These are phyloP conservation scores for Lepidurus arcticus DNA, from an alignment of 1,140 invertebrate species.

Conservation along the genomic window DNA sequence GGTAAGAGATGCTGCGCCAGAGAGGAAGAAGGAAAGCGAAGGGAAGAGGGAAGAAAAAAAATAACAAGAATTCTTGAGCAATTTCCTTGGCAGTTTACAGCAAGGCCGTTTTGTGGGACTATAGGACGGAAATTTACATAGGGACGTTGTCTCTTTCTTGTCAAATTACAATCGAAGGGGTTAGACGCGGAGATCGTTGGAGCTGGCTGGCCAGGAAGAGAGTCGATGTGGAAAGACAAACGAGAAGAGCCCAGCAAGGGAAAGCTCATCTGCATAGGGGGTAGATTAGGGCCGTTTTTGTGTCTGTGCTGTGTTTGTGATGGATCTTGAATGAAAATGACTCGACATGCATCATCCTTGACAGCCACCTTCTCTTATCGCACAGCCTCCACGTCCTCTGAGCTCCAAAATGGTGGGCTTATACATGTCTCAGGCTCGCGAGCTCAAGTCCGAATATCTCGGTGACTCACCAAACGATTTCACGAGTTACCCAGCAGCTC, in stretches of 20 bases:
- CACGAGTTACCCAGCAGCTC: no score
- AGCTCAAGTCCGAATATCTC: neutral
- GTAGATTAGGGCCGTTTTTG: conserved; percentile 19
- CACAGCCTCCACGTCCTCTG: neutral
- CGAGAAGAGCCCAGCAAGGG: neutral
- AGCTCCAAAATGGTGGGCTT: neutral
- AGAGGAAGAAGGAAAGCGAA: neutral
- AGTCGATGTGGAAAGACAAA: neutral
- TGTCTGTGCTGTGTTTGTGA: conserved; percentile 23
- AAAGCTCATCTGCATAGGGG: conserved; percentile 21
- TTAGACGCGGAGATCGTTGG: neutral
- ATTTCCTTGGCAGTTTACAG: conserved; percentile 7
- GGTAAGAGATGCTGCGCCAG: conserved; percentile 4
- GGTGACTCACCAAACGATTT: neutral
- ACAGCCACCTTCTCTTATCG: conserved; percentile 28
- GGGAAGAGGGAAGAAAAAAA: neutral
- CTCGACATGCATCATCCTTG: conserved; percentile 29
- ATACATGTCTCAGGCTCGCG: neutral
- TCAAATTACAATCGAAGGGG: conserved; percentile 22
- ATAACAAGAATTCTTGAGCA: neutral
- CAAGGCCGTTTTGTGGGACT: conserved; percentile 8
- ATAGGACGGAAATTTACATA: conserved; percentile 6
- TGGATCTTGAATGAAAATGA: conserved; percentile 26
- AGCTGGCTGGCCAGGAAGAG: conserved; percentile 13
- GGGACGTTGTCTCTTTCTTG: conserved; percentile 11